phyloP scores from a whole-genome alignment of 2,888 invertebrate genomes.

The Chloroclystis v-ata region DNA sequence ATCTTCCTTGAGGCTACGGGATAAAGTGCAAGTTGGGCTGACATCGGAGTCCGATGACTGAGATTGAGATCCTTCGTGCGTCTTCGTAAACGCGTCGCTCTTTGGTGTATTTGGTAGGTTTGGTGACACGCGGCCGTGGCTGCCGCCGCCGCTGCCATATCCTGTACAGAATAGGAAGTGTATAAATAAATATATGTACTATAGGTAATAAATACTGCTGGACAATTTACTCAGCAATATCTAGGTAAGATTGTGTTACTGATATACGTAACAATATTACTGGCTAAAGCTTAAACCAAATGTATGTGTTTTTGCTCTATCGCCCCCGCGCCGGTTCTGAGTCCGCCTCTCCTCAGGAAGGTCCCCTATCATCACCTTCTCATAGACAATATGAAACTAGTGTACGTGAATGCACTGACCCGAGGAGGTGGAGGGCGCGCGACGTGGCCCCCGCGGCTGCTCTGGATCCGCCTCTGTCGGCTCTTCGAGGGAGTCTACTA shows the following conservation, averaged over 20 bases:
- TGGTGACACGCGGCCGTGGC: conserved; percentile 67
- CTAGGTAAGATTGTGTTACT: too few species aligned
- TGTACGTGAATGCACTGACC: conserved; percentile 39
- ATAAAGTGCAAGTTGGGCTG: conserved; percentile 63
- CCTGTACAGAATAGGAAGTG: conserved; percentile 38
- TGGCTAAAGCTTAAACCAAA: too few species aligned
- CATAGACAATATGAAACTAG: too few species aligned
- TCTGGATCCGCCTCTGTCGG: conserved; percentile 43
- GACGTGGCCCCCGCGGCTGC: conserved; percentile 50
- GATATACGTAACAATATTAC: too few species aligned
- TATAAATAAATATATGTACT: too few species aligned
- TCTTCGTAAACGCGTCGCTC: conserved; percentile 53
- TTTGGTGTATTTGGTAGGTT: conserved; percentile 72
- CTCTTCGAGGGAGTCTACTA: conserved; percentile 65
- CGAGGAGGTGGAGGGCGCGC: conserved; percentile 69
- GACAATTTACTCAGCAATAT: too few species aligned
- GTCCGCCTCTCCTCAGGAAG: background rate
- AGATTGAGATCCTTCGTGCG: conserved; percentile 67
- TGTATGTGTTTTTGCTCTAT: too few species aligned
- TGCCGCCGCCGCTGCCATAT: conserved; percentile 68
- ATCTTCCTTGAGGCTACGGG: conserved; percentile 66
- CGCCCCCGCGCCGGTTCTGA: too few species aligned
- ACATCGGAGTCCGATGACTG: conserved; percentile 62
- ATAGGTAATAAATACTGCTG: too few species aligned
- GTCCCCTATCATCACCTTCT: too few species aligned